These are phyloP conservation scores for Aldabrachelys gigantea DNA, from an alignment of 2,113 vertebrate genomes.

Conservation along the genomic window DNA sequence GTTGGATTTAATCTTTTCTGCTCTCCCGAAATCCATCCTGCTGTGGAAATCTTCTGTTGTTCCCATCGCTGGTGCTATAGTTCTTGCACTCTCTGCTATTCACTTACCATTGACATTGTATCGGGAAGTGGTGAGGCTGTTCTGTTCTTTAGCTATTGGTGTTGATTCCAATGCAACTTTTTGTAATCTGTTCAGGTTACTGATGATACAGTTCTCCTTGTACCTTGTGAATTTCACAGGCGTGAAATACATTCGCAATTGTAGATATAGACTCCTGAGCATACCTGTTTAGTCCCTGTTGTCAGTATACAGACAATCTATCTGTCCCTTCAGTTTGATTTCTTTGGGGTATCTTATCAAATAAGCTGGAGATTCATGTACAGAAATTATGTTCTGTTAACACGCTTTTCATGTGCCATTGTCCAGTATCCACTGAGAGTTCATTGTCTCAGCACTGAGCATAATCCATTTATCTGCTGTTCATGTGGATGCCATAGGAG, in stretches of 20 bases:
- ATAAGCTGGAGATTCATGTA: accelerated
- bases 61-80: not conserved
- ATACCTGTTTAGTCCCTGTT: accelerated
- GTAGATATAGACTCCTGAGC: accelerated
- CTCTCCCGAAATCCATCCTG: too few relatives aligned
- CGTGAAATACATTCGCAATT: not conserved
- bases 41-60: not conserved
- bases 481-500: not conserved
- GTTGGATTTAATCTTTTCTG: not conserved
- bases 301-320: not conserved
- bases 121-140: not conserved
- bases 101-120: not conserved
- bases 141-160: not conserved
- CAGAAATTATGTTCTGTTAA: not conserved
- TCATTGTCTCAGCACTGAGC: accelerated
- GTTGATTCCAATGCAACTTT: too few relatives aligned
- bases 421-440: accelerated
- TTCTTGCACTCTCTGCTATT: not conserved
- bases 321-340: not conserved
- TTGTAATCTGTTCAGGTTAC: accelerated
- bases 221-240: accelerated
- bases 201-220: accelerated
- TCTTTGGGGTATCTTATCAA: not conserved
- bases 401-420: not conserved
- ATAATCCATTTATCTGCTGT: conserved; percentile 14